Percentiles rank a stretch among this genome's conserved stretches.
phyloP scores from a whole-genome alignment of 64 coral and sea anemone species.

The Porites australiensis region DNA sequence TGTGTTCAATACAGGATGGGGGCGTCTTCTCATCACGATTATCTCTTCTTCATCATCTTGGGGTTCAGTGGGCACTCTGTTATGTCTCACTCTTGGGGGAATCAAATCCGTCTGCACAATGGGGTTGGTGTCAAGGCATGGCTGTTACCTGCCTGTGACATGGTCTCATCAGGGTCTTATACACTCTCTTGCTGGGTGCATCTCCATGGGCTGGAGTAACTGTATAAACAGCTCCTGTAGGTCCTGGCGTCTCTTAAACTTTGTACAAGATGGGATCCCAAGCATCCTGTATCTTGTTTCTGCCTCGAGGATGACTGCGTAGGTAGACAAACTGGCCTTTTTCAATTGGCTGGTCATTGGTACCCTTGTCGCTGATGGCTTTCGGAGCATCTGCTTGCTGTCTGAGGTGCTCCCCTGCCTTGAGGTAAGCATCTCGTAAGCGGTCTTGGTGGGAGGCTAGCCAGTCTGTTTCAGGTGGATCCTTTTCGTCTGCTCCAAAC shows the following conservation, averaged over 20 bases:
- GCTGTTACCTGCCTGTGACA: background rate
- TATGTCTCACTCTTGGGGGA: background rate
- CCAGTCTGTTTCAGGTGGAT: constrained; percentile 13
- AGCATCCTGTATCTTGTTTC: background rate
- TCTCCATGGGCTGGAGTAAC: background rate
- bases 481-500: constrained; percentile 2
- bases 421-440: constrained; percentile 2
- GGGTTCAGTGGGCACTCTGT: background rate
- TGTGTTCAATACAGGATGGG: background rate
- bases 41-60: background rate
- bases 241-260: background rate
- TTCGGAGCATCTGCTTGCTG: background rate
- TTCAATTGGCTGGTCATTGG: constrained; percentile 4
- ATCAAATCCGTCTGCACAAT: background rate
- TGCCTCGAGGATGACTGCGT: background rate
- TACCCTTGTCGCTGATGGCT: background rate
- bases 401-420: constrained; percentile 7
- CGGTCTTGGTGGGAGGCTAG: constrained; percentile 1
- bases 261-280: background rate
- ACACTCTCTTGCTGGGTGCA: background rate
- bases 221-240: background rate
- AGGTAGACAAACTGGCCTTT: background rate
- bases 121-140: background rate
- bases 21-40: background rate
- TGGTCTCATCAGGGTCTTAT: background rate